Conservation (phyloP, 2,888 invertebrate genomes). For the Chloromyia formosa region DNA sequence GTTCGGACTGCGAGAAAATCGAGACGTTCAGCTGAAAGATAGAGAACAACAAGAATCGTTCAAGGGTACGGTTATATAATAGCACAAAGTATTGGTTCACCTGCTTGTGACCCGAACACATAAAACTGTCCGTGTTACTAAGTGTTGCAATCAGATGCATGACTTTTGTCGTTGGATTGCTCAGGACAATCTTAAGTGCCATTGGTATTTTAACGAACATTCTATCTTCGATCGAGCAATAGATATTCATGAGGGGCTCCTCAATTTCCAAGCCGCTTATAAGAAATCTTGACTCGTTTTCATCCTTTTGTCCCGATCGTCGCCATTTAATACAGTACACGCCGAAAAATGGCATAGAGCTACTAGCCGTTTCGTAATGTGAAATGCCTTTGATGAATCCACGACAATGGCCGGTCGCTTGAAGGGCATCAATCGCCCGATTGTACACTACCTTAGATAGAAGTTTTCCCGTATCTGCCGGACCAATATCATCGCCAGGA, state of each 20-base stretch:
- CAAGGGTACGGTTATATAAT: not conserved
- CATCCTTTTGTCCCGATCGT: constrained; percentile 58
- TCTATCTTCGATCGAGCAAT: constrained; percentile 63
- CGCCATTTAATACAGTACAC: constrained; percentile 63
- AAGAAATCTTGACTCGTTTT: constrained; percentile 63
- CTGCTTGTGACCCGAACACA: constrained; percentile 95
- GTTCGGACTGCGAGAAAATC: constrained; percentile 61
- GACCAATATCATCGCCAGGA: constrained; percentile 57
- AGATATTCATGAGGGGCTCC: constrained; percentile 62
- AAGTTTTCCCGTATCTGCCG: constrained; percentile 47
- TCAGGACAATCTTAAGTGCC: constrained; percentile 61
- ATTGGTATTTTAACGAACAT: constrained; percentile 64
- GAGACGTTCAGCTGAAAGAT: constrained; percentile 60
- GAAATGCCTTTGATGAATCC: constrained; percentile 61
- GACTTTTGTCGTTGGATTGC: constrained; percentile 62
- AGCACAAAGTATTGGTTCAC: constrained; percentile 60
- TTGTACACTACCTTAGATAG: constrained; percentile 33
- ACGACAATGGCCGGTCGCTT: constrained; percentile 60
- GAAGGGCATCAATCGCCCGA: constrained; percentile 61
- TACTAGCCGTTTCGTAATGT: constrained; percentile 20
- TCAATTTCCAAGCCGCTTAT: constrained; percentile 60
- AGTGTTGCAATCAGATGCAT: constrained; percentile 61
- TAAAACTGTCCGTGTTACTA: constrained; percentile 78
- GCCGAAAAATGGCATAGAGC: constrained; percentile 56
- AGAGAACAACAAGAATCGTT: not conserved